Evolutionary conservation across 2,113 vertebrate genomes (phyloP).

Genomic region (Albula glossodonta): DNA sequence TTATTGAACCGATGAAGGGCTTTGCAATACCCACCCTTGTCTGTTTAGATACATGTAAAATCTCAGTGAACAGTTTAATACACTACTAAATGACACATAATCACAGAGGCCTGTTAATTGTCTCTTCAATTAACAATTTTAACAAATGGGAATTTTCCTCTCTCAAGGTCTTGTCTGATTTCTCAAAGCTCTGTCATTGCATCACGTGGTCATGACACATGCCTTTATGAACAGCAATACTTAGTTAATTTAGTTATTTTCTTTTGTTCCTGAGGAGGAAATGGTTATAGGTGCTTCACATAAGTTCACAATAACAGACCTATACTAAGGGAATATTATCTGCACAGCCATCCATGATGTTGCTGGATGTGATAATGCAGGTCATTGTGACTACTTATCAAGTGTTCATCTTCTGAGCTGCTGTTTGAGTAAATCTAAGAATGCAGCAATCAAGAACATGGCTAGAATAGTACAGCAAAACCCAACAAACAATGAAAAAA

Average conservation of each 20-base stretch:
- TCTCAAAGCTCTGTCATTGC: neutral
- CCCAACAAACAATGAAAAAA: neutral
- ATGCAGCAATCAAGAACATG: neutral
- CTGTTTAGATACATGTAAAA: neutral
- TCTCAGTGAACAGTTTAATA: slow-evolving; percentile 15
- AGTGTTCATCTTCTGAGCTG: neutral
- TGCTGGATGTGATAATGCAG: neutral
- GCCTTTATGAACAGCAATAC: neutral
- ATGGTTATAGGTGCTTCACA: neutral
- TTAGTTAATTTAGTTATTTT: neutral
- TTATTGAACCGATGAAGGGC: slow-evolving; percentile 14
- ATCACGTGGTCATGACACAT: neutral
- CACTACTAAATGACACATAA: slow-evolving; percentile 10
- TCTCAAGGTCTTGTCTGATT: neutral
- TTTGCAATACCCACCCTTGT: slow-evolving; percentile 18
- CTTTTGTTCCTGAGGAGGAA: neutral
- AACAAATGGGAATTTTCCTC: slow-evolving; percentile 13
- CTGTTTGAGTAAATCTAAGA: neutral
- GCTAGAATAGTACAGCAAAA: no score
- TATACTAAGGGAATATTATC: neutral
- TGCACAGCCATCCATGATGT: neutral
- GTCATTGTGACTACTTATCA: neutral
- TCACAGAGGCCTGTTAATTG: slow-evolving; percentile 19
- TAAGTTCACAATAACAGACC: neutral
- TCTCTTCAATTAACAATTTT: neutral